Percentiles rank a stretch among this genome's conserved stretches.
These are phyloP conservation scores for Hycleus cichorii DNA, from an alignment of 1,140 invertebrate genomes.

Conservation along the genomic window DNA sequence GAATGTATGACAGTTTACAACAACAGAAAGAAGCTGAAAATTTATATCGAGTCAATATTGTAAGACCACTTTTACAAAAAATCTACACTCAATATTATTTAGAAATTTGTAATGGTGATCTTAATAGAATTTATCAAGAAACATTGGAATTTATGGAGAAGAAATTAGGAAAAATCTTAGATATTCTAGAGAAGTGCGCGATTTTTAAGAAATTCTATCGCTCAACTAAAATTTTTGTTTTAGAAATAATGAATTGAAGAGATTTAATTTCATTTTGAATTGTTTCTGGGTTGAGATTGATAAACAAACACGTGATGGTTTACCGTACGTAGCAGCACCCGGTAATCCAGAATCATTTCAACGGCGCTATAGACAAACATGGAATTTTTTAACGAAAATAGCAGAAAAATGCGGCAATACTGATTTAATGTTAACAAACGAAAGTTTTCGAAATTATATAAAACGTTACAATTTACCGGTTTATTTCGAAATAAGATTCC, in stretches of 20 bases:
- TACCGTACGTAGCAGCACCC: slow-evolving; percentile 79
- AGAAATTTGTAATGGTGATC: slow-evolving; percentile 53
- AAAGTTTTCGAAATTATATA: slow-evolving; percentile 50
- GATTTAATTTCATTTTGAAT: slow-evolving; percentile 81
- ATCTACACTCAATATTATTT: slow-evolving; percentile 70
- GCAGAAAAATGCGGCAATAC: slow-evolving; percentile 58
- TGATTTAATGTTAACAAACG: slow-evolving; percentile 41
- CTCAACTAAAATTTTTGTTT: slow-evolving; percentile 3
- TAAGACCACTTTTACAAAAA: slow-evolving; percentile 62
- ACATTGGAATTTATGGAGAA: slow-evolving; percentile 64
- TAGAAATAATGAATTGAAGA: slow-evolving; percentile 43
- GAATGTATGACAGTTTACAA: slow-evolving; percentile 59
- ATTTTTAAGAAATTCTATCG: slow-evolving; percentile 40
- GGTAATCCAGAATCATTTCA: slow-evolving; percentile 87
- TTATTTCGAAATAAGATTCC: slow-evolving; percentile 90
- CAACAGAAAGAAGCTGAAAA: slow-evolving; percentile 64
- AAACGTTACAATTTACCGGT: slow-evolving; percentile 89
- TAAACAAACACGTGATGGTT: slow-evolving; percentile 64
- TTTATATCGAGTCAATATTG: slow-evolving; percentile 61
- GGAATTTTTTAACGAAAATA: slow-evolving; percentile 70
- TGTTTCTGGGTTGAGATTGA: slow-evolving; percentile 85
- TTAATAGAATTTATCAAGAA: slow-evolving; percentile 67
- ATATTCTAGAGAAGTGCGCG: slow-evolving; percentile 52
- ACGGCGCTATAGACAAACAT: slow-evolving; percentile 70
- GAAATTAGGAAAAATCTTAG: slow-evolving; percentile 51